Evolutionary conservation across 2,797 vertebrate species (phyloP), one percentile per base, ranked within the genome.

Genomic region (Perodicticus potto): DNA sequence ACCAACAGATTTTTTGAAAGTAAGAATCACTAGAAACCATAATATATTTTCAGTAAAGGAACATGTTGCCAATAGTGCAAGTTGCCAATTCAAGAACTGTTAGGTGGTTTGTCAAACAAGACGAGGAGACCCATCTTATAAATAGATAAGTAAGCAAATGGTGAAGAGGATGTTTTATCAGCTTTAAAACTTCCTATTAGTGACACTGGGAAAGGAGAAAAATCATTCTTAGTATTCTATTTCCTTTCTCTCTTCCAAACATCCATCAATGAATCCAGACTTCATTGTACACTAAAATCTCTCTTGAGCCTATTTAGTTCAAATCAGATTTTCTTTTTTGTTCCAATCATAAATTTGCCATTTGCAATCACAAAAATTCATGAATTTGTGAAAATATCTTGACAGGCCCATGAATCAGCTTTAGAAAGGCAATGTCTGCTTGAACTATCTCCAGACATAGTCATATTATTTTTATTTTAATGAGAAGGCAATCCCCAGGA

Each of bases 401-500:
- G 67, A 94, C 53, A 77, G 57, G 59, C 11, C 53, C 67, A 84
- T 76, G 74, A 83, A 91, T 96, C 91, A 82, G 16, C 85, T 85
- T 95, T 61, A 86, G 43, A 82, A 85, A 82, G 59, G 77, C 37
- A 78, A 49, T 49, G 3, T 94, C 89, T 85, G 59, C 93, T 91
- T 85, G 65, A 95, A 20, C 70, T 82, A 27, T 94, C 81, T 95
- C 80, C 83, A 93, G 95, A 97, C 82, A 34, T 57, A 95, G 49
- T 94, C 78, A 40, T 34, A 53, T 73, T 96, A 92, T 94, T 80
- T 86, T 59, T 84, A 32, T 76, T 97, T 94, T 91, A 97, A 95
- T 92, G 76, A 96, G 83, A 93, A 93, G 94, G 63, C 81, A 86
- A 96, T 97, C 87, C 92, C 92, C 89, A 82, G n/a, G 49, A 89